Percentiles rank a stretch among this genome's conserved stretches.
Conservation (phyloP, 2,888 invertebrate species). For the Alitta virens region DNA sequence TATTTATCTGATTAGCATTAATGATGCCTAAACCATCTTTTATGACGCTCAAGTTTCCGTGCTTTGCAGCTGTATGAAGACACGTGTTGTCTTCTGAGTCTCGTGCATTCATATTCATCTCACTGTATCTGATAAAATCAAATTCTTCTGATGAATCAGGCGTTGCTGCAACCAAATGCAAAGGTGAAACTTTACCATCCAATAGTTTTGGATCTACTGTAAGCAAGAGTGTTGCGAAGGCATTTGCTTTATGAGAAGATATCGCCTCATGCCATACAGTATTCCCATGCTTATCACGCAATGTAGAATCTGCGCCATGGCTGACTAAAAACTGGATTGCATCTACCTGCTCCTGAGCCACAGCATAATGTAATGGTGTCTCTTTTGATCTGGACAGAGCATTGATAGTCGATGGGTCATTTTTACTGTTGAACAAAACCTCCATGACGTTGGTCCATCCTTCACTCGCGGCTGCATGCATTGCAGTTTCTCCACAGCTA, state of each 20-base stretch:
- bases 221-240: too few species aligned
- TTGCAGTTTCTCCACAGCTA: slow-evolving; percentile 31
- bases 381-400: slow-evolving; percentile 18
- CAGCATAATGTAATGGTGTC: slow-evolving; percentile 42
- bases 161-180: too few species aligned
- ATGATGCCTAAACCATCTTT: slow-evolving; percentile 27
- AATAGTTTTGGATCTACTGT: too few species aligned
- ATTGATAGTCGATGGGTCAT: background rate
- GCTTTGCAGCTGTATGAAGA: slow-evolving; percentile 40
- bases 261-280: slow-evolving; percentile 43
- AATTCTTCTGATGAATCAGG: too few species aligned
- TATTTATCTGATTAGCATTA: slow-evolving; percentile 35
- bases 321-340: slow-evolving; percentile 34
- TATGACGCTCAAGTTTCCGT: slow-evolving; percentile 35
- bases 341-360: slow-evolving; percentile 35
- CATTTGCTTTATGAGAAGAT: background rate
- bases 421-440: background rate
- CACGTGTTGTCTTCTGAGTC: slow-evolving; percentile 37
- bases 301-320: slow-evolving; percentile 31
- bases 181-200: too few species aligned
- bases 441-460: background rate
- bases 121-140: too few species aligned
- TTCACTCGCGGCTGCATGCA: background rate
- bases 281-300: slow-evolving; percentile 40
- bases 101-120: slow-evolving; percentile 32